Evolutionary conservation across 2,888 invertebrate genomes (phyloP), one percentile per base, ranked within the genome.

Genomic region (Subacronicta megacephala): DNA sequence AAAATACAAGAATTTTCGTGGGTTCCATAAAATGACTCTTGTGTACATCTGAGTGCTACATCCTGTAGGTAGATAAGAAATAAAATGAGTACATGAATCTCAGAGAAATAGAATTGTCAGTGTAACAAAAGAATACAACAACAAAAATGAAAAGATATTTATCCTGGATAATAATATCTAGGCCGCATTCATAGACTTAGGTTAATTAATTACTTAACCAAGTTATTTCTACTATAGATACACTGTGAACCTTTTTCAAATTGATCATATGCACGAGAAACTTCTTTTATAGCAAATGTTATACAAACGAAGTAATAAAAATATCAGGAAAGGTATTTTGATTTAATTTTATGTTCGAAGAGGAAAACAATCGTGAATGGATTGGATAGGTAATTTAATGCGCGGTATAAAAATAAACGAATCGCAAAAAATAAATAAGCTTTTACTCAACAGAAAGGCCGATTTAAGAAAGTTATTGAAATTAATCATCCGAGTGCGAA

Each of bases 331-430:
- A 17, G 42, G 35, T 60, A 26, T 57, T 56, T 54, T 51, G 44
- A 46, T 23, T 62, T 56, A 51, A 66, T 59, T 62, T 62, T 45
- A 47, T 42, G 53, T 31, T 12, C 15, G 36, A 35, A 26, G 13
- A 42, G 41, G 20, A 53, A 61, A 58, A 58, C 54, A 65, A 50
- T 49, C 10, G 45, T 13, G 38, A 31, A 12, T 58, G 41, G 54
- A 49, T 60, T 53, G 55, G 45, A 42, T 43, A 68, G 42, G 62
- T 64, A 56, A 55, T 67, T 49, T 59, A 58, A 50, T 50, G 44
- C 17, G 12, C 26, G 56, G 26, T 45, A 51, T 46, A 56, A 43
- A 56, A 44, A 43, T 42, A 65, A 61, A 55, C 18, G 41, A 47
- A 56, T 36, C 20, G 23, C 13, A 51, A 31, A 55, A 50, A 20